Conservation (phyloP, 1,140 invertebrate species). For the Anthonomus grandis region DNA sequence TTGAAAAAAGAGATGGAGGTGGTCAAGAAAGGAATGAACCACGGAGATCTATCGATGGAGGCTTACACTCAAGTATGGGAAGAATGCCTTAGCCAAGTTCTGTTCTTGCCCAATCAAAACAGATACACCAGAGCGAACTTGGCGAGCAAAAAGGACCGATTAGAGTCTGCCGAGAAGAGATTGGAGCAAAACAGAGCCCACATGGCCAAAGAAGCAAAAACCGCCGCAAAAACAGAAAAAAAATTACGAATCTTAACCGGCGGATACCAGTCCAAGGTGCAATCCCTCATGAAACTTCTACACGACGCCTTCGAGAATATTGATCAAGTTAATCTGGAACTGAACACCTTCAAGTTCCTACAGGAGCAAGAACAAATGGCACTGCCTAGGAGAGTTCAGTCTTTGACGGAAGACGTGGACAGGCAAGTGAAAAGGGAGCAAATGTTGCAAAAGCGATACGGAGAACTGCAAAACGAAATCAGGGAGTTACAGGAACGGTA, state of each 20-base stretch:
- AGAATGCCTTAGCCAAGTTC: constrained; percentile 79
- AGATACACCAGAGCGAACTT: constrained; percentile 88
- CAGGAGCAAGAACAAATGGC: constrained; percentile 87
- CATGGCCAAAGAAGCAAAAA: constrained; percentile 94
- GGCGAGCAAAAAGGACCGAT: constrained; percentile 87
- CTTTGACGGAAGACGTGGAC: constrained; percentile 87
- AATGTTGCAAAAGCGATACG: constrained; percentile 77
- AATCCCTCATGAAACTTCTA: constrained; percentile 86
- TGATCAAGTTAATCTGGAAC: constrained; percentile 83
- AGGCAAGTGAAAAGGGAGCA: constrained; percentile 89
- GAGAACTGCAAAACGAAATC: constrained; percentile 61
- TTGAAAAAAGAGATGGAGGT: constrained; percentile 82
- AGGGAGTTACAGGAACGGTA: constrained; percentile 33
- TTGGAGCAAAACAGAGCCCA: constrained; percentile 90
- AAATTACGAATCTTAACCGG: constrained; percentile 89
- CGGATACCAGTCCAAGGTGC: constrained; percentile 83
- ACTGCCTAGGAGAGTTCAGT: constrained; percentile 79
- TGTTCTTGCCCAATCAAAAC: constrained; percentile 47
- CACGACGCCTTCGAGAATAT: constrained; percentile 86
- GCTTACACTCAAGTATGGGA: constrained; percentile 75
- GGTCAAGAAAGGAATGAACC: constrained; percentile 90
- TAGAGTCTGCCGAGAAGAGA: constrained; percentile 90
- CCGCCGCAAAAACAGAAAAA: constrained; percentile 96
- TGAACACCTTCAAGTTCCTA: constrained; percentile 90
- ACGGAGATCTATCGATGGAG: constrained; percentile 89